phyloP scores from a whole-genome alignment of 2,797 vertebrate genomes.

The Rhinatrema bivittatum region DNA sequence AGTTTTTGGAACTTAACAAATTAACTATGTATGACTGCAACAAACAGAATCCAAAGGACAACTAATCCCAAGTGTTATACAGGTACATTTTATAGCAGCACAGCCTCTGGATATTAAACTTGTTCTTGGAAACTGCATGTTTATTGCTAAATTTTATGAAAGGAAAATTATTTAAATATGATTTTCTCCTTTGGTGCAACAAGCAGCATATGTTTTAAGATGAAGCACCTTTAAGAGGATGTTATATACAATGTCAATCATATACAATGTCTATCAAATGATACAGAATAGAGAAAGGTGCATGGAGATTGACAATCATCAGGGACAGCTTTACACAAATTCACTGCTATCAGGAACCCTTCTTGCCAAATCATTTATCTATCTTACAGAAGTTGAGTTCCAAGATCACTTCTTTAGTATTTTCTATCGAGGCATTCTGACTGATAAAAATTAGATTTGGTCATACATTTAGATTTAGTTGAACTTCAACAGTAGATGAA shows the following conservation, averaged over 20 bases:
- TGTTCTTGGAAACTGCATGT: constrained; percentile 37
- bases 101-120: constrained; percentile 52
- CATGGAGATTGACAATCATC: constrained; percentile 59
- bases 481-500: too few species aligned
- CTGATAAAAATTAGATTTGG: too few species aligned
- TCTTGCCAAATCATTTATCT: constrained; percentile 39
- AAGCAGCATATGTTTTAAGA: constrained; percentile 61
- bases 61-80: constrained; percentile 52
- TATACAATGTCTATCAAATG: constrained; percentile 59
- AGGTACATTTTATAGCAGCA: constrained; percentile 56
- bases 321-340: constrained; percentile 58
- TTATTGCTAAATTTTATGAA: constrained; percentile 50
- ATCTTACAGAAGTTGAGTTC: constrained; percentile 44
- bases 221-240: constrained; percentile 40
- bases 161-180: constrained; percentile 50
- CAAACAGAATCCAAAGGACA: constrained; percentile 58
- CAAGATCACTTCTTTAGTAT: constrained; percentile 22
- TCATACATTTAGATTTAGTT: too few species aligned
- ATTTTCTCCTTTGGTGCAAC: constrained; percentile 68
- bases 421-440: too few species aligned
- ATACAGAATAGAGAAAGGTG: constrained; percentile 62
- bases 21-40: constrained; percentile 57
- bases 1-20: constrained; percentile 74
- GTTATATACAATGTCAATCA: constrained; percentile 46
- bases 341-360: constrained; percentile 45